Conservation (phyloP, 2,113 vertebrate genomes). For the Podiceps cristatus region DNA sequence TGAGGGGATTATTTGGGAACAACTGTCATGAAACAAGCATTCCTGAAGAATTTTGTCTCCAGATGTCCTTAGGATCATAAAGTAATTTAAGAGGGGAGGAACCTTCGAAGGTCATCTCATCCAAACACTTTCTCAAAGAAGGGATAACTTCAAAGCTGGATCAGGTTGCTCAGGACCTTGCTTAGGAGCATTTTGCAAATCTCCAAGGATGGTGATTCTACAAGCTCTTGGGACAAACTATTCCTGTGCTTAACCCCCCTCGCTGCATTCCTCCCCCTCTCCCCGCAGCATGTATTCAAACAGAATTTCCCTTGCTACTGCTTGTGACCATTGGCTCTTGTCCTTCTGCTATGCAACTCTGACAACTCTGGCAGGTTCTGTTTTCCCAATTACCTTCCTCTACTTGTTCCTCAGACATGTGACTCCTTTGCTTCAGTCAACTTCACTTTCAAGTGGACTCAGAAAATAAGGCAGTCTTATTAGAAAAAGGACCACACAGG, state of each 20-base stretch:
- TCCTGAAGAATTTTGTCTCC: neutral
- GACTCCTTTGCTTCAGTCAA: neutral
- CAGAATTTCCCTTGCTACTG: neutral
- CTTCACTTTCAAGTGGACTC: neutral
- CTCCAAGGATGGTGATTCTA: neutral
- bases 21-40: neutral
- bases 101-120: neutral
- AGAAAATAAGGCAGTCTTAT: neutral
- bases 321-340: neutral
- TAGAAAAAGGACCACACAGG: neutral
- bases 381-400: neutral
- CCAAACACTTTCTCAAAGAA: neutral
- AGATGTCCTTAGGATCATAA: neutral
- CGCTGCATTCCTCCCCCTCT: fast-evolving
- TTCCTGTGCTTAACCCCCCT: neutral
- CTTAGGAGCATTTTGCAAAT: neutral
- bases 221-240: neutral
- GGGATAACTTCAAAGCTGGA: neutral
- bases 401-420: neutral
- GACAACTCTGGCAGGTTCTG: neutral
- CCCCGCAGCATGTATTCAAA: neutral
- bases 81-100: neutral
- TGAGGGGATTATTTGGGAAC: neutral
- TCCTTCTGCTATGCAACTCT: neutral
- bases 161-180: neutral